phyloP scores from a whole-genome alignment of 2,113 vertebrate genomes.

The Leptosomus discolor region DNA sequence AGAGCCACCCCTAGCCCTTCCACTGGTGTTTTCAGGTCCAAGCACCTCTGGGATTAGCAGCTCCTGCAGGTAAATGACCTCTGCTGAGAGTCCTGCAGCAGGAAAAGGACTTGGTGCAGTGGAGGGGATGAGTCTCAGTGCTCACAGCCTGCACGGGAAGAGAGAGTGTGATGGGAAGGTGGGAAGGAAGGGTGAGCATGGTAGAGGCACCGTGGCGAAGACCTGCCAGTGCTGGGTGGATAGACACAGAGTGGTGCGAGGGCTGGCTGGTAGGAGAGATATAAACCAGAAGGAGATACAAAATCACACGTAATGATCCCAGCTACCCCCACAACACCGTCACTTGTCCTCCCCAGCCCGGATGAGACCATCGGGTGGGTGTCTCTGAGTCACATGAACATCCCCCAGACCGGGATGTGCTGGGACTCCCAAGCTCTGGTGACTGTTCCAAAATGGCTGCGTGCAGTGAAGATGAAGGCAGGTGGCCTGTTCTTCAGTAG shows the following conservation, averaged over 20 bases:
- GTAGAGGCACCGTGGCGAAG: neutral
- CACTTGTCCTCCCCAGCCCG: neutral
- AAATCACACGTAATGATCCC: neutral
- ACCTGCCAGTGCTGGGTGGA: neutral
- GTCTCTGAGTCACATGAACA: neutral
- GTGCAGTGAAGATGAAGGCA: accelerated
- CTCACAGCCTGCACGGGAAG: neutral
- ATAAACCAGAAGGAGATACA: neutral
- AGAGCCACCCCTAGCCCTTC: neutral
- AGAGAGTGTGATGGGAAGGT: neutral
- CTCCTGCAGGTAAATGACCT: neutral
- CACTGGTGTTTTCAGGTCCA: accelerated
- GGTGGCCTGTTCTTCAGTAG: neutral
- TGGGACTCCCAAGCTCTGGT: neutral
- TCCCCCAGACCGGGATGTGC: neutral
- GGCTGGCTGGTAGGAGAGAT: neutral
- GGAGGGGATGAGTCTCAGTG: neutral
- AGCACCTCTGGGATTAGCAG: neutral
- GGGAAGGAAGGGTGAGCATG: neutral
- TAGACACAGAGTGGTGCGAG: neutral
- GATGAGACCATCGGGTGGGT: neutral
- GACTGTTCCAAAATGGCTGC: neutral
- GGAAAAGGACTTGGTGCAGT: neutral
- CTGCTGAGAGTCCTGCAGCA: neutral
- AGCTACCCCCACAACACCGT: neutral